Base-by-base conservation (phyloP, 2,113 vertebrate species). In the Megaceryle torquata region DNA sequence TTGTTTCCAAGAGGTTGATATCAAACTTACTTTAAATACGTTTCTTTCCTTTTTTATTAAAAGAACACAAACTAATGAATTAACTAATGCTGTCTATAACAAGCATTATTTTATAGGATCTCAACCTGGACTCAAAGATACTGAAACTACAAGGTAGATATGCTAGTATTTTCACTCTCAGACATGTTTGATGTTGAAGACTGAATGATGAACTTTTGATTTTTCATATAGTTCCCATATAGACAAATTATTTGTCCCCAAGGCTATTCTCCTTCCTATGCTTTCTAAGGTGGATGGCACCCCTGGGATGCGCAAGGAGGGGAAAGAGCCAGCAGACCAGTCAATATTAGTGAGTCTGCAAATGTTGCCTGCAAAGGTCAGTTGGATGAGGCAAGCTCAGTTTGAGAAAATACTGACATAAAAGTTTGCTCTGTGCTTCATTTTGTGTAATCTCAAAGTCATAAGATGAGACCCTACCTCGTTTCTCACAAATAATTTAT, bases 401-500 rank as follows among this genome's bases (percentile, higher is more conserved):
- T 65, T 24, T 65, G 17, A 91, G 25, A 89, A 83, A 83, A 2
- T 88, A 91, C 56, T 81, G 79, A 35, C 17, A 3, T 61, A 41
- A 78, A 92, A 86, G 5, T 77, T 70, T 89, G 19, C 20, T 81
- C 33, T 77, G 51, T 86, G 25, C 29, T 63, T 92, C 43, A 15
- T 51, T 54, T 59, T 71, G 29, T 75, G 22, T 60, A 88, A 91
- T 74, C 54, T 50, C 26, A 86, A 81, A 94, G 13, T 37, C 33
- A 72, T 46, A 65, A 86, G n/a, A 91, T 77, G 35, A 81, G 39
- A 68, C 6, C 25, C 51, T 63, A 61, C 82, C 74, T 91, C 57
- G 10, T 63, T 93, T 88, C 68, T 96, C 39, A 16, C 33, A 87
- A 83, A 48, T 71, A 54, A 68, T 95, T 86, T 93, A 84, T 89